These are phyloP conservation scores for Triplophysa tibetana DNA, from an alignment of 2,113 vertebrate species.

Conservation along the genomic window DNA sequence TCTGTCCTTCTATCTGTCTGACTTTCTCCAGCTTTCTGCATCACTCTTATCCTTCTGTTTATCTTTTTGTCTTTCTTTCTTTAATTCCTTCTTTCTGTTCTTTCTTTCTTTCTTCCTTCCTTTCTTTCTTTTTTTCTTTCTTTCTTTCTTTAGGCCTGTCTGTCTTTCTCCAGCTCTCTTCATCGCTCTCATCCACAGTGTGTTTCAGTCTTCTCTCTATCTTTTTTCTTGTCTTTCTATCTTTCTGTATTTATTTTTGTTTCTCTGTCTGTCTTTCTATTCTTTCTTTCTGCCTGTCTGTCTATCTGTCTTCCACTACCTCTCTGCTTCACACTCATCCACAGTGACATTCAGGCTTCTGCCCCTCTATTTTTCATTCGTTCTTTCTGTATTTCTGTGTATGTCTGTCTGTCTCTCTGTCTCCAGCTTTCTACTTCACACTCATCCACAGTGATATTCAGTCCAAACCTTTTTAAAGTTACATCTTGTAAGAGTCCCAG, in stretches of 20 bases:
- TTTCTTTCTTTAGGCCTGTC: not conserved
- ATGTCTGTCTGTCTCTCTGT: not conserved
- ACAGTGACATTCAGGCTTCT: conserved; percentile 1
- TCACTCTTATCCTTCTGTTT: not conserved
- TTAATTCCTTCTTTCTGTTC: not conserved
- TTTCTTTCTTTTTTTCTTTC: not conserved
- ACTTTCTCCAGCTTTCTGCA: not conserved
- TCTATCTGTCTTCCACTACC: not conserved
- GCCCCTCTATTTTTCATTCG: not conserved
- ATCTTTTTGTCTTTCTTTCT: too few species aligned
- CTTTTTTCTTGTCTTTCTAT: not conserved
- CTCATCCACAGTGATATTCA: conserved; percentile 19
- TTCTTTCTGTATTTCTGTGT: not conserved
- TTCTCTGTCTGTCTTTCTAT: not conserved
- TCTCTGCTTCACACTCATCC: not conserved
- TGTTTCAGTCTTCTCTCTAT: not conserved
- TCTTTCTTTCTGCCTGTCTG: too few species aligned
- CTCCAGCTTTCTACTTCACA: not conserved
- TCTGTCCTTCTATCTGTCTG: not conserved
- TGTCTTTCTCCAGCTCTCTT: not conserved
- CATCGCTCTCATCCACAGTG: not conserved
- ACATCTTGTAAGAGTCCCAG: conserved; percentile 20
- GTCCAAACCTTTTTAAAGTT: conserved; percentile 35
- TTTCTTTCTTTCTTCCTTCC: not conserved
- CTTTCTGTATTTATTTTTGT: not conserved